Evolutionary conservation across 2,888 invertebrate species (phyloP), one percentile per base, ranked within the genome.

Genomic region (Drosophila atripex): DNA sequence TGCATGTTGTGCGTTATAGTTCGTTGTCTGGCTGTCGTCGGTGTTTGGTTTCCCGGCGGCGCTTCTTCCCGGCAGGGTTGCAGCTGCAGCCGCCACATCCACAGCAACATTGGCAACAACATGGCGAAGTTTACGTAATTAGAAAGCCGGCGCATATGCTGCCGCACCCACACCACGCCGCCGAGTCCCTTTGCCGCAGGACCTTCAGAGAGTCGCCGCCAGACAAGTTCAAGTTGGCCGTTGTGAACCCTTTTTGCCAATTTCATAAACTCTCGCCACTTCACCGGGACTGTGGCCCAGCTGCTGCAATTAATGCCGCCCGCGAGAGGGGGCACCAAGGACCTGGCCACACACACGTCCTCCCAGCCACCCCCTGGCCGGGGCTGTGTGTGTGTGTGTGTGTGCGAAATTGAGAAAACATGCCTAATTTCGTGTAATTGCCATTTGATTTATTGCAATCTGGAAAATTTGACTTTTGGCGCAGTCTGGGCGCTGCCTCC

Each of bases 391-490:
- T 18, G 64, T 23, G 35, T 77, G 64, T 78, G 18, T 18, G 64
- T 79, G 82, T 71, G 76, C 69, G 71, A 78, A 88, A 82, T 89
- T 80, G 86, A 88, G 88, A 80, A 86, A 88, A 90, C 90, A 90
- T 88, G 89, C 88, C 89, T 89, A 90, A 90, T 89, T 90, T 90
- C 87, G 77, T 90, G 89, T 90, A 90, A 90, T 90, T 90, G 90
- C 90, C 80, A 88, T 90, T 89, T 90, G 90, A 90, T 90, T 90
- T 90, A 90, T 90, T 90, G 80, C 87, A 85, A 89, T 86, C 88
- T 89, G 84, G 75, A 82, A 88, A 89, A 83, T 88, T 88, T 90
- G 89, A 89, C 86, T 90, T 89, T 88, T 89, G 87, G 79, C 80
- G 86, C 88, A 88, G 84, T 75, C 76, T 78, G 72, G 73, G 76